Evolutionary conservation across 2,113 vertebrate genomes (phyloP), one percentile per base, ranked within the genome.

Genomic region (Gopherus flavomarginatus): DNA sequence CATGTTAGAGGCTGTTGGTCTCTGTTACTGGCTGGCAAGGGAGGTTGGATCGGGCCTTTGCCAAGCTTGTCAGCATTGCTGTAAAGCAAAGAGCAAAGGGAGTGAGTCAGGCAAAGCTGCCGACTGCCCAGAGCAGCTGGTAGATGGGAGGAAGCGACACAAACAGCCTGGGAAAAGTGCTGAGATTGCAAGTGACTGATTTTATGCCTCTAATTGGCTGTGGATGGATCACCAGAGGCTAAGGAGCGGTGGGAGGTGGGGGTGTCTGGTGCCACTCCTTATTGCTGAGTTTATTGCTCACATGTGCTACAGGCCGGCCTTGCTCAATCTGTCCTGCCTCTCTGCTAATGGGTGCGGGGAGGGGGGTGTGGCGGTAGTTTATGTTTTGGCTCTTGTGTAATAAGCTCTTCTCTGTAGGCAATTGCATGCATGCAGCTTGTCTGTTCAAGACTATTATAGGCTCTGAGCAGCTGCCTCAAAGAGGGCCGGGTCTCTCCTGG

Each of bases 281-380:
- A 35, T 2, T 47, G 81, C 88, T 3, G 22, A 52, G 84, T 0
- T 31, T 31, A 3, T 47, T 6, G 79, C 65, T 85, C 7, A 3
- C 13, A 50, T 59, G 4, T 7, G n/a, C 26, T 29, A 8, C 49
- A 24, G 4, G 26, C 53, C 1, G 2, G 49, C 17, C 0, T 0
- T 8, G 53, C 88, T 72, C 5, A 0, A 87, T 59, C 59, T 44
- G 29, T 88, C 62, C 83, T n/a, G 42, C 10, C 56, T 75, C 83
- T 52, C 80, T 81, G 38, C 1, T 1, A 47, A 35, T 10, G 1
- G 4, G 44, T 44, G 6, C 44, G 7, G 38, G 9, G 50, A 77
- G 56, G 5, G 4, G 11, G 11, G 26, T 3, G 27, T 6, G 44
- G 44, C 7, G 6, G 44, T 44, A 8, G 56, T 57, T 21, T 54